Evolutionary conservation across 2,888 invertebrate species (phyloP).

Genomic region (Ormyrus pomaceus): DNA sequence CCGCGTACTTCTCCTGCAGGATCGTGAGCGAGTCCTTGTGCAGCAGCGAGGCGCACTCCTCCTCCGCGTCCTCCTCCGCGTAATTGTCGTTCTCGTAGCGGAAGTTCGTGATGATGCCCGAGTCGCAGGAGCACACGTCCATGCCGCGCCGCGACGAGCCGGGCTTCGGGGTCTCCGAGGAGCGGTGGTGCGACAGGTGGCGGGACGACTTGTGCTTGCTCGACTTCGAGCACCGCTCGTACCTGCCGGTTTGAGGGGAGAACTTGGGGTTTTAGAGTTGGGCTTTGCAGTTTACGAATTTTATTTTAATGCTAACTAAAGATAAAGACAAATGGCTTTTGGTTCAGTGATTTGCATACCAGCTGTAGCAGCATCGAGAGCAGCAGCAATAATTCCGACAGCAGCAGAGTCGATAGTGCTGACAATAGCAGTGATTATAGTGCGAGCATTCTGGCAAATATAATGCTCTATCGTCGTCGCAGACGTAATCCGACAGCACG

Average conservation of each 20-base stretch:
- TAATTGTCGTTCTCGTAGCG: conserved; percentile 55
- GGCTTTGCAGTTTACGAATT: too few species aligned
- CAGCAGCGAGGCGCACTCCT: conserved; percentile 56
- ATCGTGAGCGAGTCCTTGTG: conserved; percentile 70
- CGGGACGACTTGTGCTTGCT: too few species aligned
- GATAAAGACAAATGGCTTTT: too few species aligned
- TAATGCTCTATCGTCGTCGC: not conserved
- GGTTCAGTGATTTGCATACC: not conserved
- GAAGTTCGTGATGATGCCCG: conserved; percentile 56
- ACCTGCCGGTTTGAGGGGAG: too few species aligned
- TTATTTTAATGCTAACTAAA: too few species aligned
- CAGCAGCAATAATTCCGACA: conserved; percentile 38
- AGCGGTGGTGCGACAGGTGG: too few species aligned
- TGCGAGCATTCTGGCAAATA: conserved; percentile 10
- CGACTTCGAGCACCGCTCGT: too few species aligned
- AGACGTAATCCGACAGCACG: not conserved
- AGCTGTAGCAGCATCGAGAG: conserved; percentile 10
- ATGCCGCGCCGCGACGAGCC: not conserved
- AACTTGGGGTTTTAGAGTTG: too few species aligned
- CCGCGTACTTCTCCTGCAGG: conserved; percentile 65
- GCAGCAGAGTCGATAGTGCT: conserved; percentile 29
- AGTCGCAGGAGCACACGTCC: conserved; percentile 53
- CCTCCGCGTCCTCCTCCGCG: conserved; percentile 49
- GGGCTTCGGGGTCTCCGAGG: too few species aligned
- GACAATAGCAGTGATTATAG: conserved; percentile 25